Evolutionary conservation across 2,797 vertebrate genomes (phyloP).

Genomic region (Semotilus atromaculatus): DNA sequence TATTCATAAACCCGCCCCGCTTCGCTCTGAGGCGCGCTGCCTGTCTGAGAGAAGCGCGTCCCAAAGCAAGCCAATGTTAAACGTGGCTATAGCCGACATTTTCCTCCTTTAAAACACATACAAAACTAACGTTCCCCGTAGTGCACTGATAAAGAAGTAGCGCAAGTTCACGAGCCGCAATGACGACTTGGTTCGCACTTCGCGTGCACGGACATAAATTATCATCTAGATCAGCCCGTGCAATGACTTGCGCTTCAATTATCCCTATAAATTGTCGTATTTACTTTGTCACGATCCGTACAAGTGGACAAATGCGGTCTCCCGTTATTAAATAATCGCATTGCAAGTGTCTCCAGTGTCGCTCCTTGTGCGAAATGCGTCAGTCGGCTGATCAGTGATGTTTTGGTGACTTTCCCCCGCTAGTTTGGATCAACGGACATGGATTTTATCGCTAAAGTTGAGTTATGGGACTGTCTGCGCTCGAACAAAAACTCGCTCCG

Average conservation of each 20-base stretch:
- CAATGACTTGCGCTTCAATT: slow-evolving; percentile 67
- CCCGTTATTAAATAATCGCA: slow-evolving; percentile 62
- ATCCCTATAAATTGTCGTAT: slow-evolving; percentile 78
- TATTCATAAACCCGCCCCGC: slow-evolving; percentile 31
- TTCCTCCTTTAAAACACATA: slow-evolving; percentile 53
- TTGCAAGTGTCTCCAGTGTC: slow-evolving; percentile 57
- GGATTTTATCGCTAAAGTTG: slow-evolving; percentile 52
- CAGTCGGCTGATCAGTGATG: slow-evolving; percentile 57
- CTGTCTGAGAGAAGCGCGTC: slow-evolving; percentile 24
- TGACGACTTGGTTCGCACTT: slow-evolving; percentile 66
- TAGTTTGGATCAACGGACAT: slow-evolving; percentile 67
- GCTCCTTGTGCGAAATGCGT: slow-evolving; percentile 57
- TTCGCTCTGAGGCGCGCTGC: slow-evolving; percentile 51
- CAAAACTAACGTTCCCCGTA: background rate
- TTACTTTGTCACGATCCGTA: slow-evolving; percentile 70
- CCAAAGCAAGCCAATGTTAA: slow-evolving; percentile 19
- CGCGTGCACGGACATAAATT: slow-evolving; percentile 49
- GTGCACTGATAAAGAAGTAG: slow-evolving; percentile 33
- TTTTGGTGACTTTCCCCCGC: slow-evolving; percentile 49
- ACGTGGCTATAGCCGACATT: slow-evolving; percentile 50
- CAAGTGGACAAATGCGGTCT: slow-evolving; percentile 68
- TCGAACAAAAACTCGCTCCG: slow-evolving; percentile 40
- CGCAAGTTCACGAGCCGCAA: slow-evolving; percentile 74
- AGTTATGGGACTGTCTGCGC: slow-evolving; percentile 16
- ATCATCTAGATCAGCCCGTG: slow-evolving; percentile 64